Conservation (phyloP, 2,797 vertebrate genomes). For the Ambastaia sidthimunki region DNA sequence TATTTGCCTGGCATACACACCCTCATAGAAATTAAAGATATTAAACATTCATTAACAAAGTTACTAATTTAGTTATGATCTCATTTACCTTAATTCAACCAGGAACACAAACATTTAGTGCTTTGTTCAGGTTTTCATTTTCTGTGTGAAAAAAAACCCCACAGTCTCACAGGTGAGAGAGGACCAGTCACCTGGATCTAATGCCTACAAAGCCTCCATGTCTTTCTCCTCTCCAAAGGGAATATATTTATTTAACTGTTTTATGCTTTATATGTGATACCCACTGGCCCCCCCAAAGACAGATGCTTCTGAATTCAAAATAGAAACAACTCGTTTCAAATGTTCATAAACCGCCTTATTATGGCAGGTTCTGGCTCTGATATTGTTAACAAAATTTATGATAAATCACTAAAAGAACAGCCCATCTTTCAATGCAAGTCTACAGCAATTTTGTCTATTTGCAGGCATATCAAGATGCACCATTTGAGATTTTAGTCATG, state of each 20-base stretch:
- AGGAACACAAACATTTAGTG: background rate
- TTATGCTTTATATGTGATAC: slow-evolving; percentile 36
- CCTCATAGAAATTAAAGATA: background rate
- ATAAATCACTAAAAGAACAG: background rate
- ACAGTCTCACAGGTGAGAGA: slow-evolving; percentile 16
- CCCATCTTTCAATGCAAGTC: no score
- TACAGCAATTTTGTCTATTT: no score
- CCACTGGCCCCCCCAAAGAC: background rate
- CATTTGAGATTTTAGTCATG: background rate
- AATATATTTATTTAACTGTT: slow-evolving; percentile 45
- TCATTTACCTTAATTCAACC: background rate
- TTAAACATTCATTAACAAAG: background rate
- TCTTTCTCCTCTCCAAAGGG: slow-evolving; percentile 29
- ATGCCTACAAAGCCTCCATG: slow-evolving; percentile 52
- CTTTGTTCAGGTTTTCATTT: slow-evolving; percentile 9
- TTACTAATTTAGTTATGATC: background rate
- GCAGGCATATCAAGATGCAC: no score
- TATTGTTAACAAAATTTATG: background rate
- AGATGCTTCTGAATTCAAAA: slow-evolving; percentile 29
- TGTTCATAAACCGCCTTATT: slow-evolving; percentile 2
- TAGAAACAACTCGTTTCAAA: background rate
- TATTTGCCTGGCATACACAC: background rate
- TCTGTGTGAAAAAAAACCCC: slow-evolving; percentile 32
- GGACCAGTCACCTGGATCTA: slow-evolving; percentile 57
- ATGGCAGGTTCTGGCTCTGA: slow-evolving; percentile 17